Percentiles rank a stretch among this genome's conserved stretches.
Evolutionary conservation across 1,140 invertebrate genomes (phyloP).

Genomic region (Bombyx mandarina): DNA sequence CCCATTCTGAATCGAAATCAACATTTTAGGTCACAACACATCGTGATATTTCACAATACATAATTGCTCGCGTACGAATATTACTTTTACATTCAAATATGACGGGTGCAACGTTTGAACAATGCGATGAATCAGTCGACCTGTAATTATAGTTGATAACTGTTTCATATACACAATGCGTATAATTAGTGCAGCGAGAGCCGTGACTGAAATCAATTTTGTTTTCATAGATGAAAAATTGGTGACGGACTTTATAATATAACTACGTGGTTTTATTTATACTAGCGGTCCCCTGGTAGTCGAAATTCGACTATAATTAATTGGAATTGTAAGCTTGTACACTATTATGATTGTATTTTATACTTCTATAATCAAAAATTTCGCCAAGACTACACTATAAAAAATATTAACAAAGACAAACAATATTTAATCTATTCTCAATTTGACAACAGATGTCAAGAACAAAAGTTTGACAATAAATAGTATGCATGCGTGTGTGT

Average conservation of each 20-base stretch:
- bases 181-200: slow-evolving; percentile 50
- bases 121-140: slow-evolving; percentile 55
- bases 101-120: slow-evolving; percentile 50
- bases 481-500: too few species aligned
- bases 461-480: too few species aligned
- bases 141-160: slow-evolving; percentile 56
- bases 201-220: slow-evolving; percentile 52
- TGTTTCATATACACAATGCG: slow-evolving; percentile 63
- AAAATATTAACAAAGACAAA: too few species aligned
- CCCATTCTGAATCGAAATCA: too few species aligned
- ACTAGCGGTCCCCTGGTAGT: too few species aligned
- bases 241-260: slow-evolving; percentile 1
- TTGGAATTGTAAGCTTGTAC: too few species aligned
- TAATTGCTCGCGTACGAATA: slow-evolving; percentile 30
- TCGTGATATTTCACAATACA: slow-evolving; percentile 8
- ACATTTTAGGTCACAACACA: neutral
- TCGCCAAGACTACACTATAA: too few species aligned
- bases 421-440: too few species aligned
- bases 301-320: too few species aligned
- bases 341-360: too few species aligned
- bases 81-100: slow-evolving; percentile 35
- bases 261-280: neutral
- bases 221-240: neutral
- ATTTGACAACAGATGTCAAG: too few species aligned
- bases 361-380: too few species aligned